Conservation (phyloP, 1,140 invertebrate species). For the Drosophila tristis region DNA sequence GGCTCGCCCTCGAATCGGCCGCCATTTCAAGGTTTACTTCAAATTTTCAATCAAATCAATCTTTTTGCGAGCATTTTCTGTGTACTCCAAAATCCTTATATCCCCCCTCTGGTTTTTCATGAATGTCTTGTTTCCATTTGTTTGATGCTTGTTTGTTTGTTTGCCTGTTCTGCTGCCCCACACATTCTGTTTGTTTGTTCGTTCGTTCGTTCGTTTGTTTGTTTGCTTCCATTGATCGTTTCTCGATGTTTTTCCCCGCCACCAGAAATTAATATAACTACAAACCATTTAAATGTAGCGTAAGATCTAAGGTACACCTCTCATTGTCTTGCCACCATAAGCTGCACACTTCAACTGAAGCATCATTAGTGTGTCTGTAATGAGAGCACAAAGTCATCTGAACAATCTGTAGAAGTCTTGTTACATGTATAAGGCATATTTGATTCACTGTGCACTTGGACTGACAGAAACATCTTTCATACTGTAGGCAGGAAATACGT, state of each 20-base stretch:
- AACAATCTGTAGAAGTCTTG: conserved; percentile 7
- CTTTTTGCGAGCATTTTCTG: conserved; percentile 47
- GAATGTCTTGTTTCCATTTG: conserved; percentile 63
- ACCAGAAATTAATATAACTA: conserved; percentile 27
- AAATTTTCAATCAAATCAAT: conserved; percentile 42
- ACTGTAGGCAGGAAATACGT: no score
- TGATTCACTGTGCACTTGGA: conserved; percentile 18
- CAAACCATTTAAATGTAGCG: conserved; percentile 9
- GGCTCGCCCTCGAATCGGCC: conserved; percentile 80
- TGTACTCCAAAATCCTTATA: conserved; percentile 18
- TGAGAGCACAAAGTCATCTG: conserved; percentile 29
- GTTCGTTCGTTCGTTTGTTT: conserved; percentile 47
- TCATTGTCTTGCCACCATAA: conserved; percentile 7
- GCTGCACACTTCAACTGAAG: conserved; percentile 5
- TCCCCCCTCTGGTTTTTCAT: conserved; percentile 45
- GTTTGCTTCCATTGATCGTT: conserved; percentile 21
- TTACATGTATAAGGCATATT: conserved; percentile 9
- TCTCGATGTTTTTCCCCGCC: conserved; percentile 2
- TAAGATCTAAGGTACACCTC: conserved; percentile 22
- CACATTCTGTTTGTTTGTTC: conserved; percentile 53
- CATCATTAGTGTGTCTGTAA: conserved; percentile 16
- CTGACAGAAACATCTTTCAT: conserved; percentile 1
- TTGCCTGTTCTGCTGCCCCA: conserved; percentile 53
- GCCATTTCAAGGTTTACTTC: conserved; percentile 83
- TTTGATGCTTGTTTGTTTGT: conserved; percentile 68